Evolutionary conservation across 2,888 invertebrate genomes (phyloP).

Genomic region (Trichogramma evanescens): DNA sequence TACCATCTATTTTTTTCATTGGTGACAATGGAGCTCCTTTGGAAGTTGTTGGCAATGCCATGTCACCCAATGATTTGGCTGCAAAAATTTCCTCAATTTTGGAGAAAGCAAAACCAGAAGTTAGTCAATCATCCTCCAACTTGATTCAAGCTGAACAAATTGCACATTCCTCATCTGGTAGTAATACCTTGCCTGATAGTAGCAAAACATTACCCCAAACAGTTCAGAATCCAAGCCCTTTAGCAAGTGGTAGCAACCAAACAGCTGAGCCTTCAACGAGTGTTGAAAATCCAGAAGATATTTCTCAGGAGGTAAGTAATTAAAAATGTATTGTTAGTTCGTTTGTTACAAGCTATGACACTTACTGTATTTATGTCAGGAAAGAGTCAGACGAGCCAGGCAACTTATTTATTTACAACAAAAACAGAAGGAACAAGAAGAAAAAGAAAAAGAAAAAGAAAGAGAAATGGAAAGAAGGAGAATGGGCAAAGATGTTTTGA

Average conservation of each 20-base stretch:
- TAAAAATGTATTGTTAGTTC: not conserved
- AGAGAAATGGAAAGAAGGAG: slow-evolving; percentile 67
- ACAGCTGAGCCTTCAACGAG: not conserved
- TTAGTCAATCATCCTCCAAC: slow-evolving; percentile 25
- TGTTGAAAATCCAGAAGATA: slow-evolving; percentile 2
- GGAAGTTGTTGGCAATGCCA: slow-evolving; percentile 66
- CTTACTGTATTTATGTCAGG: slow-evolving; percentile 38
- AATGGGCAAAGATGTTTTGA: slow-evolving; percentile 66
- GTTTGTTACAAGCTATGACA: too few species aligned
- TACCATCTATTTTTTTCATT: slow-evolving; percentile 83
- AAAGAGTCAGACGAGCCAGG: slow-evolving; percentile 60
- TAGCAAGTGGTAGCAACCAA: not conserved
- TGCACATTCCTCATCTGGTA: slow-evolving; percentile 14
- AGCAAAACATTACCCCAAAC: not conserved
- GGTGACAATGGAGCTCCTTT: slow-evolving; percentile 73
- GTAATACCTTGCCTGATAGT: not conserved
- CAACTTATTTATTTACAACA: slow-evolving; percentile 55
- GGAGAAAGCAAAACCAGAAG: slow-evolving; percentile 49
- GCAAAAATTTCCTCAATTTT: slow-evolving; percentile 61
- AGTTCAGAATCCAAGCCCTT: slow-evolving; percentile 1
- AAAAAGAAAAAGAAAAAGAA: slow-evolving; percentile 58
- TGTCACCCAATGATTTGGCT: slow-evolving; percentile 57
- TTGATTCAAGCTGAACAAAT: slow-evolving; percentile 35
- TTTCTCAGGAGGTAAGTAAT: slow-evolving; percentile 17
- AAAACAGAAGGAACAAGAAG: slow-evolving; percentile 58